Evolutionary conservation across 1,140 invertebrate genomes (phyloP), one percentile per base, ranked within the genome.

Genomic region (Lasioglossum baleicum): DNA sequence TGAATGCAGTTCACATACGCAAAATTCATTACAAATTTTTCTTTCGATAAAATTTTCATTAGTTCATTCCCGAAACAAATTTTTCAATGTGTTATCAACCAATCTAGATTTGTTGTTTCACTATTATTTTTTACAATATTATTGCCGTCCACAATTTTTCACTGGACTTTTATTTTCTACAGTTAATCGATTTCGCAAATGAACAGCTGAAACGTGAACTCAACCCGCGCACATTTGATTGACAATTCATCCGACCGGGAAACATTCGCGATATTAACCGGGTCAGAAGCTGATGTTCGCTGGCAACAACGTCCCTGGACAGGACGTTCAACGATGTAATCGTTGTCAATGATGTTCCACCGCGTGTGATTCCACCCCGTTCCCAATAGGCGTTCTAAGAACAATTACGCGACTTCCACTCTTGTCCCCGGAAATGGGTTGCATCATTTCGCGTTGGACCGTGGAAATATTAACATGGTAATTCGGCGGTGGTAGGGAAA

Each of bases 271-370:
- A 64, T 81, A 42, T 71, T 81, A 71, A 51, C 60, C 48, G 35
- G 22, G 44, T n/a, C 26, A 58, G 8, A 53, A 58, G 40, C 61
- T 81, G n/a, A 11, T 42, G 56, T 26, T 15, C 35, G 63, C 26
- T 53, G n/a, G 22, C 22, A 48, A 74, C 80, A 68, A 20, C 40
- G 61, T 13, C 11, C n/a, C 7, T 22, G 70, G 65, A 70, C 31
- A 42, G 58, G 56, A 58, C 58, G 78, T 17, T 68, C 76, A n/a
- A 35, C 5, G 35, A 35, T 35, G 35, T 3, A 1, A 35, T 35
- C 40, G 22, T 31, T 72, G 58, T 53, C 75, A 58, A 56, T 67
- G 22, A 82, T 72, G 71, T 77, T 82, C 82, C 42, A 61, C 40
- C 15, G 35, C 13, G 35, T 1, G 11, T 6, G 7, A 3, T 15